Conservation (phyloP, 2,888 invertebrate genomes). For the Celastrina argiolus region DNA sequence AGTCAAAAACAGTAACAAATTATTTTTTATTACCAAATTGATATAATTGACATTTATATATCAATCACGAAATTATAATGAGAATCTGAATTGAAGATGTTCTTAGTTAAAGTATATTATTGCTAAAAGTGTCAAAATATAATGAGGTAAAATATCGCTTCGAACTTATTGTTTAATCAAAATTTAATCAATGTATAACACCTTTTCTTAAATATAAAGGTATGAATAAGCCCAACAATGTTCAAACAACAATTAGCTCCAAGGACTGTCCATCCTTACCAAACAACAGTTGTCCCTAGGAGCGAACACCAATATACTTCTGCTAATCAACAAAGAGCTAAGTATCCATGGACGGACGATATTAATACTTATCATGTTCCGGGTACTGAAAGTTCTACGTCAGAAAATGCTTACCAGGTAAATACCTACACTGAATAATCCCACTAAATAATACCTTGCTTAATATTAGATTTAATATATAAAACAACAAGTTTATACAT, state of each 20-base stretch:
- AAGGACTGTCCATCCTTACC: slow-evolving; percentile 69
- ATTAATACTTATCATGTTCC: slow-evolving; percentile 61
- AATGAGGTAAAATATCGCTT: background rate
- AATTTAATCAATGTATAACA: background rate
- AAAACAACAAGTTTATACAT: background rate
- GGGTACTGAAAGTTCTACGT: slow-evolving; percentile 71
- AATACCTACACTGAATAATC: no score
- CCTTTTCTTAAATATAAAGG: slow-evolving; percentile 21
- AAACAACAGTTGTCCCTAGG: slow-evolving; percentile 69
- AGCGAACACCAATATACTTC: slow-evolving; percentile 65
- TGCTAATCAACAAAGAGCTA: slow-evolving; percentile 68
- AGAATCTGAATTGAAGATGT: background rate
- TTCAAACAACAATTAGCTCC: slow-evolving; percentile 70
- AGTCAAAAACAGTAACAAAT: background rate
- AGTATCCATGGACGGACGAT: slow-evolving; percentile 71
- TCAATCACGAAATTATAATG: background rate
- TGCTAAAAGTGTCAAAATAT: background rate
- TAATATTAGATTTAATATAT: no score
- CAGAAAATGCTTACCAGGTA: slow-evolving; percentile 71
- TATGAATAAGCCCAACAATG: slow-evolving; percentile 46
- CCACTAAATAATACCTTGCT: no score
- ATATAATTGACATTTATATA: background rate
- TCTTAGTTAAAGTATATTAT: background rate
- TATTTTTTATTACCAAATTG: background rate
- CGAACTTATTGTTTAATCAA: background rate